phyloP scores from a whole-genome alignment of 2,113 vertebrate species.

The Hemichromis elongatus region DNA sequence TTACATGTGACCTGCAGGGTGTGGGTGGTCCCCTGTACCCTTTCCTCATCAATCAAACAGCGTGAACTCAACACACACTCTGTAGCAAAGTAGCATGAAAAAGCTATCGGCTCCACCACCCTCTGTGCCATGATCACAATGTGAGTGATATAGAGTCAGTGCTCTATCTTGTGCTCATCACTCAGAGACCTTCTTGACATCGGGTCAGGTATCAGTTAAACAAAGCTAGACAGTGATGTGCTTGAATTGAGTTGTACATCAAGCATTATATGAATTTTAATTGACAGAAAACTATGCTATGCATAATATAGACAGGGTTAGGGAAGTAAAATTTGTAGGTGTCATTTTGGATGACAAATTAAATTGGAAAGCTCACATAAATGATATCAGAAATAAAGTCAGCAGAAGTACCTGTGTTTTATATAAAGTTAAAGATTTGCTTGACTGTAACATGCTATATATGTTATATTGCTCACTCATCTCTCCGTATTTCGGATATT shows the following conservation, averaged over 20 bases:
- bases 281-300: not conserved
- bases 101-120: not conserved
- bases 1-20: not conserved
- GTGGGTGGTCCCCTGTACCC: slow-evolving; percentile 45
- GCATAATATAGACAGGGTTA: too few species aligned
- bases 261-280: not conserved
- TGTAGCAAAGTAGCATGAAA: not conserved
- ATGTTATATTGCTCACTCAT: too few species aligned
- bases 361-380: too few species aligned
- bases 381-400: too few species aligned
- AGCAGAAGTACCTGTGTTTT: too few species aligned
- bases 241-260: not conserved
- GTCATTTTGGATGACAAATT: too few species aligned
- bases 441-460: too few species aligned
- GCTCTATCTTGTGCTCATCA: not conserved
- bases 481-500: too few species aligned
- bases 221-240: not conserved
- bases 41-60: slow-evolving; percentile 31
- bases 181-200: not conserved
- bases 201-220: not conserved
- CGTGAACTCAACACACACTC: not conserved
- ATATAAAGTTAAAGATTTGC: too few species aligned
- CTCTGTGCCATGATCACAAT: not conserved
- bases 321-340: too few species aligned
- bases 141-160: not conserved